Evolutionary conservation across 2,888 invertebrate species (phyloP).

Genomic region (Merodon equestris): DNA sequence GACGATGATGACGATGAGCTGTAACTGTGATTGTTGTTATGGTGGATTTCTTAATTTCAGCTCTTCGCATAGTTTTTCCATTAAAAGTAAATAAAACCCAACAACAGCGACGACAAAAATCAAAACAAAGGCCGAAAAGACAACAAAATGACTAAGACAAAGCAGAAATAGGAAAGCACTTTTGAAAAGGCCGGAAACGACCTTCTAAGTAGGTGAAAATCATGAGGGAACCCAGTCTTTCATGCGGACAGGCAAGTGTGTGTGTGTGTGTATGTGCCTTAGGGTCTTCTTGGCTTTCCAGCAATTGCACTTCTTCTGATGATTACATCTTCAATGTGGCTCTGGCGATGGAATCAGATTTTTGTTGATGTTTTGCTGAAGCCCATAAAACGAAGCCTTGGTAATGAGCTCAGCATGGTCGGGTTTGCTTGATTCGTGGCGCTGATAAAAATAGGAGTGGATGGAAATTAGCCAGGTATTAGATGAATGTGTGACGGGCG

Average conservation of each 20-base stretch:
- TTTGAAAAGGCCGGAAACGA: conserved; percentile 67
- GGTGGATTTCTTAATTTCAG: conserved; percentile 57
- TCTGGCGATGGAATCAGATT: conserved; percentile 56
- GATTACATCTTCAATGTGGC: conserved; percentile 44
- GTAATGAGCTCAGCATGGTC: conserved; percentile 50
- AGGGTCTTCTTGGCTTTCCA: conserved; percentile 3
- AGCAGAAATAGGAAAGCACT: conserved; percentile 63
- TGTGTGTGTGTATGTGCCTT: too few relatives aligned
- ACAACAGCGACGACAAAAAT: conserved; percentile 22
- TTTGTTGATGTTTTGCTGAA: conserved; percentile 47
- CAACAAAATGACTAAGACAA: conserved; percentile 40
- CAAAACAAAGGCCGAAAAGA: conserved; percentile 14
- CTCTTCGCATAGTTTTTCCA: conserved; percentile 56
- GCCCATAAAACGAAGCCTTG: conserved; percentile 29
- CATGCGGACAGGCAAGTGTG: background rate
- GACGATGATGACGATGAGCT: conserved; percentile 27
- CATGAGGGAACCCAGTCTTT: conserved; percentile 58
- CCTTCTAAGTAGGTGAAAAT: conserved; percentile 66
- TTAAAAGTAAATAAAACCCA: conserved; percentile 37
- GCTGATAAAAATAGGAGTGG: conserved; percentile 34
- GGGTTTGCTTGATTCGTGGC: conserved; percentile 1
- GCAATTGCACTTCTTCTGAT: conserved; percentile 51
- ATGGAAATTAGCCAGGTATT: conserved; percentile 45
- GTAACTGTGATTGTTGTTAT: conserved; percentile 43
- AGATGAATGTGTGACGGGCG: conserved; percentile 56